Base-by-base conservation (phyloP, 2,888 invertebrate genomes). In the Margaritifera margaritifera region DNA sequence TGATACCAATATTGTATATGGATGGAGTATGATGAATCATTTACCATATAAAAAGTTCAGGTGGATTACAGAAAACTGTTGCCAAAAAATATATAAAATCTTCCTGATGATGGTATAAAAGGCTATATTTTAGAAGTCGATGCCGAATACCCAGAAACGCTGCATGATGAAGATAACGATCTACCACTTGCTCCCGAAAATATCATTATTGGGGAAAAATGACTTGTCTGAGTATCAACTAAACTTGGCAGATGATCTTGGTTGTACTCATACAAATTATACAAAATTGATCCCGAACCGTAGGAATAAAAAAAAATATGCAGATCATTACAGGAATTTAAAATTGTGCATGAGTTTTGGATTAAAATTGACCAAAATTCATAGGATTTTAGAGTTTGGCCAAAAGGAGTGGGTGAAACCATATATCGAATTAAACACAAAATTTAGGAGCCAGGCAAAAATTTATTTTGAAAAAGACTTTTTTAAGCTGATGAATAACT, bases 91-190 rank as follows among this genome's bases (percentile, higher is more conserved):
- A 20, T 69, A 19, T 52, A 5, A 55, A 61, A 24, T 27, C 52
- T 69, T 42, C 60, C 69, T 60, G 62, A 67, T 62, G 62, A 71
- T 64, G 59, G 56, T n/a, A 65, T 69, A 15, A 67, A 62, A 57
- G 74, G 88, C 1, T 89, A 87, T 72, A 86, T 91, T 56, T 78
- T 91, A 6, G 89, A 91, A 75, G 90, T 91, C 6, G 90, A 91
- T 72, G 69, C 91, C 42, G 82, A 87, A 61, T 90, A 91, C 80
- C 89, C 90, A 6, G 27, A 81, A 27, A 63, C 83, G 19, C 69
- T 89, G 59, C 90, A 90, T 72, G 83, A 87, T 59, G 62, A 60
- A 20, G 90, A 86, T 63, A 82, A 84, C 76, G 84, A 85, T 72
- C 83, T 84, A 69, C 86, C 87, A n/a, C 71, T 86, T 20, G 79